Evolutionary conservation across 1,140 invertebrate species (phyloP), one percentile per base, ranked within the genome.

Genomic region (Tribolium castaneum): DNA sequence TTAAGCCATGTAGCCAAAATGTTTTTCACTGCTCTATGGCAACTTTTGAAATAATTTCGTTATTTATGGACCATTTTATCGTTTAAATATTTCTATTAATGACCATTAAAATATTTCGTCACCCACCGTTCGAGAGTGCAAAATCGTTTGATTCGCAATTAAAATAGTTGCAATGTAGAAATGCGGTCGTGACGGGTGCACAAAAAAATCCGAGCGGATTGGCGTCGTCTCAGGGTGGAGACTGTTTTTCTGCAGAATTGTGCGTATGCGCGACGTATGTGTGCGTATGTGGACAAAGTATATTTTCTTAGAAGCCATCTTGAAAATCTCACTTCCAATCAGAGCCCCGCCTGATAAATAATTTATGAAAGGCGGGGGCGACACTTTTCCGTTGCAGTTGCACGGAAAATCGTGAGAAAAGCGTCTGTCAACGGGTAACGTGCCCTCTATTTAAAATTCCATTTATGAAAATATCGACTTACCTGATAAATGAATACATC

Each of bases 381-480:
- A 49, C 7, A 22, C 13, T 49, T 35, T 9, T 6, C 30, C 12
- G 19, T 19, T 66, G 59, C 59, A 66, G 12, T 66, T 66, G 59
- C 30, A 66, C 30, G n/a, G 59, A 35, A 66, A 66, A 66, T 13
- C 59, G 71, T 73, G 71, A 54, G 71, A 73, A 30, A 73, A 52
- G 52, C 12, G 39, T 6, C 49, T 12, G 39, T 19, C 13, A 45
- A 45, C 72, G 14, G 30, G 52, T 35, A 49, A 56, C 52, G n/a
- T 74, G 50, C 51, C 25, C 56, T 45, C 7, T 51, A 45, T 66
- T 66, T 66, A 22, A 62, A 75, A 78, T 78, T 75, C 77, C 73
- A 66, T 75, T 78, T 62, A 75, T 78, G 70, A 79, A 76, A 79
- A 79, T 79, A 79, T 79, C 59, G 74, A 79, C 74, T 79, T 79